Conservation (phyloP, 2,113 vertebrate genomes). For the Spea multiplicata region DNA sequence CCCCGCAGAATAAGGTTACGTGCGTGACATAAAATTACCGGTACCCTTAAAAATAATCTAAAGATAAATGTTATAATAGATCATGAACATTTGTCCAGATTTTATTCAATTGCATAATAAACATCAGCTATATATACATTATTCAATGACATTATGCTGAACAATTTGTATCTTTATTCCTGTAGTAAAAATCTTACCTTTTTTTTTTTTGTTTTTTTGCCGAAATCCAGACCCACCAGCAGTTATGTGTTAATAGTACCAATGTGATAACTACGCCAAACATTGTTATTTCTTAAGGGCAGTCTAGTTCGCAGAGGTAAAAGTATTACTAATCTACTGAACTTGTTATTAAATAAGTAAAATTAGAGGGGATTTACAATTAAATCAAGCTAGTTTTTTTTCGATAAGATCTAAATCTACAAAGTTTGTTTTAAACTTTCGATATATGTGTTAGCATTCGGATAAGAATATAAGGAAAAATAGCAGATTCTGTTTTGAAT, state of each 20-base stretch:
- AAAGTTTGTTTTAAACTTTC: too few species aligned
- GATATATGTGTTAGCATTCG: too few species aligned
- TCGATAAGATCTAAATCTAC: too few species aligned
- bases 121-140: neutral
- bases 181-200: conserved; percentile 14
- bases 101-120: neutral
- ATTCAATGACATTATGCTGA: neutral
- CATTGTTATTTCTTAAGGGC: conserved; percentile 24
- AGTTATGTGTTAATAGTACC: conserved; percentile 30
- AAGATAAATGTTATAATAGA: neutral
- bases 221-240: neutral
- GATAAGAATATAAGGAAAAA: too few species aligned
- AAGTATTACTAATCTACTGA: too few species aligned
- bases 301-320: neutral
- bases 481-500: too few species aligned
- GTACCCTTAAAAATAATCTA: neutral
- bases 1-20: neutral
- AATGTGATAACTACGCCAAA: conserved; percentile 17
- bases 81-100: neutral
- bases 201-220: neutral
- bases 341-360: too few species aligned
- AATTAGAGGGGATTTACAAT: too few species aligned
- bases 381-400: too few species aligned
- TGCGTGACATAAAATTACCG: neutral
- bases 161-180: neutral